Evolutionary conservation across 2,797 vertebrate genomes (phyloP).

Genomic region (Amblyraja radiata): DNA sequence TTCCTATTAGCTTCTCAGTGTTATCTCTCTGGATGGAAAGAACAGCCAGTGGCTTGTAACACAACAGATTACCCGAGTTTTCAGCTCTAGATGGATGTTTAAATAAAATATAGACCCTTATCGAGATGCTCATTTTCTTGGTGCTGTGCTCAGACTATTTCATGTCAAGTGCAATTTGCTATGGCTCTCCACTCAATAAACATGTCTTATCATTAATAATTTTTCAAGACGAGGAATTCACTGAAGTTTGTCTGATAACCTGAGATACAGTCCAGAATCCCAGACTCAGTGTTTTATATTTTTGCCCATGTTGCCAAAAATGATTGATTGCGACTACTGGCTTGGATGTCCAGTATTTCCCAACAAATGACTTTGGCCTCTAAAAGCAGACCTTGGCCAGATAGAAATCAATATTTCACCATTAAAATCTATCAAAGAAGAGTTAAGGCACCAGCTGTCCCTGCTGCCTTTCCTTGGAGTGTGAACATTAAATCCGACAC

Average conservation of each 20-base stretch:
- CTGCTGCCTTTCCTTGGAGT: slow-evolving; percentile 79
- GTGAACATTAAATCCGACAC: slow-evolving; percentile 92
- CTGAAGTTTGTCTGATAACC: slow-evolving; percentile 41
- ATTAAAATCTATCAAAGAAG: slow-evolving; percentile 93
- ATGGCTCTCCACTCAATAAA: slow-evolving; percentile 77
- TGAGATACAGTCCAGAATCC: slow-evolving; percentile 57
- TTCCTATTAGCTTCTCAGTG: slow-evolving; percentile 75
- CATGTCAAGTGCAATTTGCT: slow-evolving; percentile 78
- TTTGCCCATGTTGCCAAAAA: slow-evolving; percentile 75
- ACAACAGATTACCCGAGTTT: slow-evolving; percentile 88
- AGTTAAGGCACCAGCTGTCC: slow-evolving; percentile 77
- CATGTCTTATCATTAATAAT: slow-evolving; percentile 85
- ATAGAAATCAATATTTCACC: slow-evolving; percentile 97
- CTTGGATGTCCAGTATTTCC: slow-evolving; percentile 79
- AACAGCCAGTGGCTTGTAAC: slow-evolving; percentile 88
- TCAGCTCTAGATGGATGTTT: slow-evolving; percentile 73
- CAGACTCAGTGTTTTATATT: slow-evolving; percentile 64
- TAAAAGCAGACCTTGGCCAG: slow-evolving; percentile 88
- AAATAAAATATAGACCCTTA: slow-evolving; percentile 86
- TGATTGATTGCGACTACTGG: slow-evolving; percentile 78
- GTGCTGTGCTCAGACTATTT: slow-evolving; percentile 65
- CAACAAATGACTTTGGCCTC: slow-evolving; percentile 93
- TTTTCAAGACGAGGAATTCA: slow-evolving; percentile 64
- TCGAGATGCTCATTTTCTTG: slow-evolving; percentile 78
- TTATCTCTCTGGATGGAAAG: slow-evolving; percentile 76